Evolutionary conservation across 2,888 invertebrate genomes (phyloP).

Genomic region (Drosophila nr. fundita): DNA sequence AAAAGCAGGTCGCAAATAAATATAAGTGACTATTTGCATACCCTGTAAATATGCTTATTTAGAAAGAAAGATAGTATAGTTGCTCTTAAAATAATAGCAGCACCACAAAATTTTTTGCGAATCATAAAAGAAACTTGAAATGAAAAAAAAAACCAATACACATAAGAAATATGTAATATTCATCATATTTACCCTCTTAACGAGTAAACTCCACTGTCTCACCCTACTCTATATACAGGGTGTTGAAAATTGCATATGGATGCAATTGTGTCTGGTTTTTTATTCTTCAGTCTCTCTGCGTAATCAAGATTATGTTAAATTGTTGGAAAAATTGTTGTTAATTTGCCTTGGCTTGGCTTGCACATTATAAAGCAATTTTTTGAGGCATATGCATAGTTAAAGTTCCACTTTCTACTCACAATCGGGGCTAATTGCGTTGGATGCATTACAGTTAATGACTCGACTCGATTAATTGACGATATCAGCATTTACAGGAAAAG

Average conservation of each 20-base stretch:
- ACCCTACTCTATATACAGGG: slow-evolving; percentile 19
- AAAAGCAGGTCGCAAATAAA: slow-evolving; percentile 31
- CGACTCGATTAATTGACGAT: slow-evolving; percentile 29
- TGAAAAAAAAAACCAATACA: no score
- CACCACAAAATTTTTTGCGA: no score
- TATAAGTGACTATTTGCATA: neutral
- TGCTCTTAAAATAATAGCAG: no score
- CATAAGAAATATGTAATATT: no score
- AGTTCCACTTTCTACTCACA: slow-evolving; percentile 69
- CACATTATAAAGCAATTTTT: slow-evolving; percentile 77
- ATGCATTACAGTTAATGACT: slow-evolving; percentile 60
- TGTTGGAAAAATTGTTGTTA: slow-evolving; percentile 78
- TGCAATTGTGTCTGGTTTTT: slow-evolving; percentile 16
- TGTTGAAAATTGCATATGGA: slow-evolving; percentile 43
- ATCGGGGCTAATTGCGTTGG: slow-evolving; percentile 72
- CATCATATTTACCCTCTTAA: no score
- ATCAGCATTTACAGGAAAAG: slow-evolving; percentile 11
- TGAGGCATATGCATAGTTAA: slow-evolving; percentile 62
- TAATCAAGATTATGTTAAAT: slow-evolving; percentile 79
- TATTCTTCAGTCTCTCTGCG: slow-evolving; percentile 38
- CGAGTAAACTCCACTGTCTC: neutral
- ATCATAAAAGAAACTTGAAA: no score
- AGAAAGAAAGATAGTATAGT: no score
- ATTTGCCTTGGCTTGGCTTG: slow-evolving; percentile 69
- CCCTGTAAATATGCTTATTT: slow-evolving; percentile 15